A percentile compares a stretch with the other conserved stretches of the same genome.
Evolutionary conservation across 2,797 vertebrate genomes (phyloP).

Genomic region (Typhlichthys eigenmanni): DNA sequence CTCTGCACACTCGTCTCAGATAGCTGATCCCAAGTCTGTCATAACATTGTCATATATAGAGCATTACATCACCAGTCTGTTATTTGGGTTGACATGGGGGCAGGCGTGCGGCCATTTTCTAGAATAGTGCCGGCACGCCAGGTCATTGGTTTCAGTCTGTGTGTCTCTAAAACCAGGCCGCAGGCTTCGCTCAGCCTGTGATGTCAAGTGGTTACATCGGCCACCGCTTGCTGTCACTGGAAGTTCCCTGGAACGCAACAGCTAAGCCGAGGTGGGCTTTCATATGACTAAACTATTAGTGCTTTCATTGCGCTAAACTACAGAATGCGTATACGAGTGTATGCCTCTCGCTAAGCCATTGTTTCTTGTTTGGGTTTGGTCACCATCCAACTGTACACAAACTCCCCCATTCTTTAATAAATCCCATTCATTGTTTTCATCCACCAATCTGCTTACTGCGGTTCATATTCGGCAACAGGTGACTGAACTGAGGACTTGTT

Average conservation of each 20-base stretch:
- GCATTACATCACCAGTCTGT: conserved; percentile 56
- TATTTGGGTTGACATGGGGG: conserved; percentile 34
- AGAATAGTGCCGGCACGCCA: conserved; percentile 41
- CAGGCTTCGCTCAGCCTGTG: conserved; percentile 13
- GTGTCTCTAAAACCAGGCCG: conserved; percentile 5
- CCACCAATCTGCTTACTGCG: conserved; percentile 49
- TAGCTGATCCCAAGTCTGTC: conserved; percentile 46
- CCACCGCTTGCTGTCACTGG: conserved; percentile 24
- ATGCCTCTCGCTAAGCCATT: conserved; percentile 11
- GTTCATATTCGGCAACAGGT: conserved; percentile 47
- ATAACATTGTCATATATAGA: conserved; percentile 58
- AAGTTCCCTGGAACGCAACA: conserved; percentile 25
- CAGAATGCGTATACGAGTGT: conserved; percentile 17
- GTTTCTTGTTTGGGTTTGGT: conserved; percentile 53
- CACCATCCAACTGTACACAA: conserved; percentile 26
- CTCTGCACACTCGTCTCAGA: conserved; percentile 24
- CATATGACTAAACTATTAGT: conserved; percentile 4
- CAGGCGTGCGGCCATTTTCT: conserved; percentile 27
- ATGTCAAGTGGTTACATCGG: conserved; percentile 45
- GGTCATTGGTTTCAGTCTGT: conserved; percentile 43
- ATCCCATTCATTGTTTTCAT: conserved; percentile 33
- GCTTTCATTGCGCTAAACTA: not conserved
- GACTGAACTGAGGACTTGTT: conserved; percentile 23
- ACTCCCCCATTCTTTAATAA: conserved; percentile 27
- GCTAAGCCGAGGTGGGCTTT: not conserved